These are phyloP conservation scores for Piezodorus guildinii DNA, from an alignment of 1,140 invertebrate genomes.

Conservation along the genomic window DNA sequence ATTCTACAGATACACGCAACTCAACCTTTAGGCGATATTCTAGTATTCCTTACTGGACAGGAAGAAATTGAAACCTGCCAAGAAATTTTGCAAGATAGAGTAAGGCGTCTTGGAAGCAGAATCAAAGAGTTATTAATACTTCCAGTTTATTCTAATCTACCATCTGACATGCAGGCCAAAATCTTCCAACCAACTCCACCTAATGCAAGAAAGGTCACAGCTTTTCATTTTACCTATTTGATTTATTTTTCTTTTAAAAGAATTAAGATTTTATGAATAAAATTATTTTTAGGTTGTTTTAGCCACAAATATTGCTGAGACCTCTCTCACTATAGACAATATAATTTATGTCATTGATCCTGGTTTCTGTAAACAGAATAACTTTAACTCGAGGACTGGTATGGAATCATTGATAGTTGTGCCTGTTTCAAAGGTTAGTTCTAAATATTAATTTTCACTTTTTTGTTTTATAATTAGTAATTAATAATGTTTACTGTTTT, in stretches of 20 bases:
- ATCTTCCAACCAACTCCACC: conserved; percentile 94
- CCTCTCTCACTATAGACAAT: conserved; percentile 97
- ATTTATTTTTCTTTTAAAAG: not conserved
- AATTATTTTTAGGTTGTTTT: conserved; percentile 58
- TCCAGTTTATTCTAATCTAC: conserved; percentile 96
- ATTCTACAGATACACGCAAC: conserved; percentile 96
- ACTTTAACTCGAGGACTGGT: conserved; percentile 94
- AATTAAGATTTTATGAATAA: not conserved
- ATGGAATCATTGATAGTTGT: conserved; percentile 98
- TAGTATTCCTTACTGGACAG: conserved; percentile 86
- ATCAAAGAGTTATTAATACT: conserved; percentile 86
- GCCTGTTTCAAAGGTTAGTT: conserved; percentile 79
- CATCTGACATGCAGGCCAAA: conserved; percentile 97
- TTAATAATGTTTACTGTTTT: not conserved
- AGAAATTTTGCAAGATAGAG: conserved; percentile 83
- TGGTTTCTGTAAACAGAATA: conserved; percentile 98
- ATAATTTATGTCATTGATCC: conserved; percentile 99
- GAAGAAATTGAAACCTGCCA: conserved; percentile 85
- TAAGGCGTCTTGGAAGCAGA: conserved; percentile 80
- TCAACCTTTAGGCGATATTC: conserved; percentile 86
- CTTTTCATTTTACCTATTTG: not conserved
- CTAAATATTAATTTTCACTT: not conserved
- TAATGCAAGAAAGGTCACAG: conserved; percentile 70
- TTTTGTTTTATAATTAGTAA: not conserved
- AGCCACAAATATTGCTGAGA: conserved; percentile 99